Base-by-base conservation (phyloP, 2,797 vertebrate genomes). In the Anolis apletophallus region DNA sequence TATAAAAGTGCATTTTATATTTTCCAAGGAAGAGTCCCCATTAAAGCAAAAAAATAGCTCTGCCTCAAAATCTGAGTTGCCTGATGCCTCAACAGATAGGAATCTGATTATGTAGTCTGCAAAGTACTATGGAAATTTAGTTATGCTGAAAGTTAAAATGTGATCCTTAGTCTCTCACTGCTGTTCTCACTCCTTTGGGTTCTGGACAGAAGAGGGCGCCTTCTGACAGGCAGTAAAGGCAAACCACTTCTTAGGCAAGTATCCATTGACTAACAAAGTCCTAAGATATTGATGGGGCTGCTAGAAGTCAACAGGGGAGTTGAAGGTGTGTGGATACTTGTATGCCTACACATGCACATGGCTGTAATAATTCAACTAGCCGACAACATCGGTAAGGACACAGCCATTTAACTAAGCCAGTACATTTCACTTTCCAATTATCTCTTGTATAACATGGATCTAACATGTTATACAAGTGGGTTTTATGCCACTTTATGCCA, bases 371-470 rank as follows among this genome's bases (percentile, higher is more conserved):
- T 69, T 46, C 16, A 2, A 29, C 26, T 16, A 73, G 0, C 46
- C 0, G 0, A 29, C 40, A 64, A 46, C 52, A 10, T 12, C 26
- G 11, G 69, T 71, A 52, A 29, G 0, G 0, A 84, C 84, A 83
- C 67, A 0, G 1, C 6, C 69, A 64, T 74, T 21, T 7, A 0
- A 8, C 13, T 50, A 84, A 61, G 16, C 79, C 79, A 54, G 1
- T 36, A 11, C 54, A 0, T 67, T 59, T 29, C 34, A 64, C 50
- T 8, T 82, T 80, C 57, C 50, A n/a, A 5, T 59, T n/a, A 26
- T 71, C 26, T 71, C 80, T 61, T 80, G 83, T 61, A 19, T 76
- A 26, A 61, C 26, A 88, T 85, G 46, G 88, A 88, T 90, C 85
- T 69, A 77, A 84, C 81, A 40, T 40, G 40, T 40, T 40, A 40